Conservation (phyloP, 1,140 invertebrate species). For the Atta texana region DNA sequence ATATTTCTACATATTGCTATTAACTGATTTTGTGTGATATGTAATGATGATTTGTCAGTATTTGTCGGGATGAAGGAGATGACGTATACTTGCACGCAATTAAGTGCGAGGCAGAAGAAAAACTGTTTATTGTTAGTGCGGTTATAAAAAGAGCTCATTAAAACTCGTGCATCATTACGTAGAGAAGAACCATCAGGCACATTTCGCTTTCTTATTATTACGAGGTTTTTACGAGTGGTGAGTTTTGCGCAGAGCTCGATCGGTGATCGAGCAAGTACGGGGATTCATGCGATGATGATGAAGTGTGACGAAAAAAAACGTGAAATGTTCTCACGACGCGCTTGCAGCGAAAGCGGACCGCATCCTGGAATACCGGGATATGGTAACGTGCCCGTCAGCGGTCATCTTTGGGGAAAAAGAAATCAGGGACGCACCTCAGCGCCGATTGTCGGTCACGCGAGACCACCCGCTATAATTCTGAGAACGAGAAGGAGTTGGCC, state of each 20-base stretch:
- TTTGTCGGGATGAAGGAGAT: background rate
- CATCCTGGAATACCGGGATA: conserved; percentile 86
- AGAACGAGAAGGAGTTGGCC: conserved; percentile 89
- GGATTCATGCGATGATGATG: conserved; percentile 78
- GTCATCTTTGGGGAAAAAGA: conserved; percentile 87
- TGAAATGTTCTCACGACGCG: conserved; percentile 85
- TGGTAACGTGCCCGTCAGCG: conserved; percentile 68
- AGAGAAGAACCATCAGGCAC: background rate
- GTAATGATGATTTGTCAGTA: background rate
- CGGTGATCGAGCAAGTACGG: background rate
- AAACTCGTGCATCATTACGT: background rate
- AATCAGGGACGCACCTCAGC: conserved; percentile 89
- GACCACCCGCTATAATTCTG: conserved; percentile 88
- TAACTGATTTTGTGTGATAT: background rate
- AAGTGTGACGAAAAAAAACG: conserved; percentile 83
- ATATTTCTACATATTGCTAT: background rate
- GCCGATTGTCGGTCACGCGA: conserved; percentile 88
- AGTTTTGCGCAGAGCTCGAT: background rate
- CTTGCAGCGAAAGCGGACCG: conserved; percentile 89
- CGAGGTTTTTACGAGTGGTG: background rate
- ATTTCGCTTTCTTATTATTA: background rate
- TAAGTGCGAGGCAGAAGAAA: background rate
- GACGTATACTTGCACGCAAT: conserved; percentile 2
- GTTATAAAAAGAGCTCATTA: background rate
- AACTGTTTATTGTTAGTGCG: background rate